Evolutionary conservation across 2,797 vertebrate genomes (phyloP).

Genomic region (Chrosomus eos): DNA sequence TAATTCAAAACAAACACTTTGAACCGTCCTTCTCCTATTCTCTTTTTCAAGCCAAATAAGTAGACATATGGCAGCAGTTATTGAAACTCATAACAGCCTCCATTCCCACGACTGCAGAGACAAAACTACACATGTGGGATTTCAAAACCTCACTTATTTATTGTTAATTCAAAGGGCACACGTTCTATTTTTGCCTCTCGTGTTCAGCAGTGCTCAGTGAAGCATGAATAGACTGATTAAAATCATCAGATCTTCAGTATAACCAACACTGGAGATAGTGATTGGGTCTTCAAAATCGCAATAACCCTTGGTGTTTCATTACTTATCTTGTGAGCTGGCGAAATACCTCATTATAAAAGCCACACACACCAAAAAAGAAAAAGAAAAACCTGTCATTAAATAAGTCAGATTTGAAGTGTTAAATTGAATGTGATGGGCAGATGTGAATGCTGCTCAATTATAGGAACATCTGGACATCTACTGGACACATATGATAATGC

Average conservation of each 20-base stretch:
- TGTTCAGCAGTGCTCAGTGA: not conserved
- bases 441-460: not conserved
- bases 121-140: slow-evolving; percentile 38
- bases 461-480: slow-evolving; percentile 20
- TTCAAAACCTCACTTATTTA: slow-evolving; percentile 8
- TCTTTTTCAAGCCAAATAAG: slow-evolving; percentile 18
- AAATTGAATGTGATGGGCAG: not conserved
- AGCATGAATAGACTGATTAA: not conserved
- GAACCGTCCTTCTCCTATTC: slow-evolving; percentile 20
- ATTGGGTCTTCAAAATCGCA: not conserved
- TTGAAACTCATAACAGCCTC: slow-evolving; percentile 39
- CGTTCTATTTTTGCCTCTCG: not conserved
- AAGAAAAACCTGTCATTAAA: not conserved
- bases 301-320: not conserved
- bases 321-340: not conserved
- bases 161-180: slow-evolving; percentile 30
- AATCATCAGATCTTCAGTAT: not conserved
- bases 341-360: slow-evolving; percentile 2
- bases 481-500: not conserved
- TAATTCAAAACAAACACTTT: slow-evolving; percentile 44
- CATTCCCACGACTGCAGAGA: slow-evolving; percentile 27
- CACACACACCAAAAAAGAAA: too few relatives aligned
- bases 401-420: not conserved
- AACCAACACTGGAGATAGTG: too few relatives aligned
- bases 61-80: slow-evolving; percentile 48